Percentiles rank a stretch among this genome's conserved stretches.
Conservation (phyloP, 1,140 invertebrate species). For the Trypoxylus dichotomus region DNA sequence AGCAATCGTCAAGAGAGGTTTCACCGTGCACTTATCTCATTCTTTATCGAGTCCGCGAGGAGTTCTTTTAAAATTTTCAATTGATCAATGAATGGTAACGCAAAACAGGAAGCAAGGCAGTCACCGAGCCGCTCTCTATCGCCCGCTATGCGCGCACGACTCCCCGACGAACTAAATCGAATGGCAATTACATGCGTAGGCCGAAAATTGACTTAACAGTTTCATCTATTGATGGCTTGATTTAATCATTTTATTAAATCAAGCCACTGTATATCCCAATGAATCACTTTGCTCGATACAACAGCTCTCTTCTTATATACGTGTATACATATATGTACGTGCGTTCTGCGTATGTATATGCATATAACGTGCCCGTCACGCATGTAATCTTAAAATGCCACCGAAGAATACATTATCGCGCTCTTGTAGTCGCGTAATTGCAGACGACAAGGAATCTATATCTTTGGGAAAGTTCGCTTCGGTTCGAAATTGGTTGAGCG, state of each 20-base stretch:
- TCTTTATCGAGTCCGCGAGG: background rate
- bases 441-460: background rate
- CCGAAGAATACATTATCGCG: background rate
- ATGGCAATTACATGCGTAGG: constrained; percentile 21
- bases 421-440: background rate
- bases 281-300: constrained; percentile 35
- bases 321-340: background rate
- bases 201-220: constrained; percentile 45
- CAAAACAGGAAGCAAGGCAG: background rate
- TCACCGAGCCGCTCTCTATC: background rate
- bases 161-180: background rate
- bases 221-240: constrained; percentile 41
- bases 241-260: constrained; percentile 47
- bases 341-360: background rate
- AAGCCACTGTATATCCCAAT: constrained; percentile 37
- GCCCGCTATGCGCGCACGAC: background rate
- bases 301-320: background rate
- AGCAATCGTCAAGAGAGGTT: too few species aligned
- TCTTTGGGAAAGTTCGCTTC: background rate
- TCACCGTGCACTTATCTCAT: background rate
- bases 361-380: background rate
- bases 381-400: background rate
- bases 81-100: background rate
- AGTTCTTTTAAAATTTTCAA: background rate
- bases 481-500: background rate